These are phyloP conservation scores for Ypsolopha scabrella DNA, from an alignment of 2,888 invertebrate species.

Conservation along the genomic window DNA sequence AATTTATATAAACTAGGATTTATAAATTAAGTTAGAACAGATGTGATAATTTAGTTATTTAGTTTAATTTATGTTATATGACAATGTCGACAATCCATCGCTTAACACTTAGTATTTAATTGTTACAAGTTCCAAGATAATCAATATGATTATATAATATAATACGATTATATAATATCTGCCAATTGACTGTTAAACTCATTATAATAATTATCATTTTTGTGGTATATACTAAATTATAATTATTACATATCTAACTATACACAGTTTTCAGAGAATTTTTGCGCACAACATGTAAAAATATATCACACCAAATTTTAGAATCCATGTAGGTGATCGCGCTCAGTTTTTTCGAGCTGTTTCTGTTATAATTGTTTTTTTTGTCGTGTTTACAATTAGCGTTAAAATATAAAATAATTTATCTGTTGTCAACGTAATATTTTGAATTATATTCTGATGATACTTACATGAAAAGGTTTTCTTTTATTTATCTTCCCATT, in stretches of 20 bases:
- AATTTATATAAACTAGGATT: too few species aligned
- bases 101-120: too few species aligned
- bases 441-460: constrained; percentile 67
- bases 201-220: neutral
- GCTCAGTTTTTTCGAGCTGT: constrained; percentile 16
- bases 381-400: neutral
- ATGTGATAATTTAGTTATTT: too few species aligned
- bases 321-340: constrained; percentile 13
- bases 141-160: neutral
- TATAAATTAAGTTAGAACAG: too few species aligned
- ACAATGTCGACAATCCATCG: too few species aligned
- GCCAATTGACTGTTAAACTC: constrained; percentile 6
- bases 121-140: too few species aligned
- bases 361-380: constrained; percentile 9
- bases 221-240: constrained; percentile 10
- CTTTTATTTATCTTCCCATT: constrained; percentile 26
- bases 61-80: too few species aligned
- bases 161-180: neutral
- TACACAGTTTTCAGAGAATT: constrained; percentile 40
- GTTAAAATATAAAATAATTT: constrained; percentile 20
- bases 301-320: constrained; percentile 5
- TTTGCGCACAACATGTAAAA: constrained; percentile 41
- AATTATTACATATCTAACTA: constrained; percentile 39
- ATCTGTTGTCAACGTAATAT: constrained; percentile 50
- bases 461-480: constrained; percentile 27